phyloP scores from a whole-genome alignment of 2,888 invertebrate genomes.

The Leucoma salicis region DNA sequence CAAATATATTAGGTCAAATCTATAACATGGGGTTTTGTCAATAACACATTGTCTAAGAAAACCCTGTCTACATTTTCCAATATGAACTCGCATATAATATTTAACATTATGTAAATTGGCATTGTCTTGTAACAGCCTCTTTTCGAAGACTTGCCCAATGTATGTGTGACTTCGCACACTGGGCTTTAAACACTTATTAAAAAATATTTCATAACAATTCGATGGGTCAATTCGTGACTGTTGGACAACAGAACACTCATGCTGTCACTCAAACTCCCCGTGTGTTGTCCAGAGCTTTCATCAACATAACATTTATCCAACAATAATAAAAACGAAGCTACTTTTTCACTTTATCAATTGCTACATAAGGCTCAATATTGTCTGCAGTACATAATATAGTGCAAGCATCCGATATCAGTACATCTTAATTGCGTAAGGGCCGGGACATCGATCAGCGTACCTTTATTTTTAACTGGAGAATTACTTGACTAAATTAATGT shows the following conservation, averaged over 20 bases:
- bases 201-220: constrained; percentile 27
- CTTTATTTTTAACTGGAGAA: constrained; percentile 24
- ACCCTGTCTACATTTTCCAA: no score
- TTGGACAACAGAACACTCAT: constrained; percentile 12
- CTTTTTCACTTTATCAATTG: constrained; percentile 8
- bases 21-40: no score
- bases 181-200: constrained; percentile 6
- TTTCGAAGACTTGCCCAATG: not conserved
- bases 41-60: no score
- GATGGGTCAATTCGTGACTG: constrained; percentile 19
- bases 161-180: not conserved
- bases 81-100: no score
- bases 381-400: constrained; percentile 19
- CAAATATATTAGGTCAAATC: no score
- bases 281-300: constrained; percentile 17
- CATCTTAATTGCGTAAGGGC: constrained; percentile 35
- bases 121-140: not conserved
- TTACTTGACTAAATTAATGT: constrained; percentile 37
- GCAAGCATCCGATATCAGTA: constrained; percentile 24
- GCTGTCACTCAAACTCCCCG: constrained; percentile 25
- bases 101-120: no score
- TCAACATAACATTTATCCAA: constrained; percentile 3
- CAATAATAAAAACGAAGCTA: not conserved
- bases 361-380: constrained; percentile 18
- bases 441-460: constrained; percentile 26